Conservation (phyloP, 2,888 invertebrate species). For the Hypena proboscidalis region DNA sequence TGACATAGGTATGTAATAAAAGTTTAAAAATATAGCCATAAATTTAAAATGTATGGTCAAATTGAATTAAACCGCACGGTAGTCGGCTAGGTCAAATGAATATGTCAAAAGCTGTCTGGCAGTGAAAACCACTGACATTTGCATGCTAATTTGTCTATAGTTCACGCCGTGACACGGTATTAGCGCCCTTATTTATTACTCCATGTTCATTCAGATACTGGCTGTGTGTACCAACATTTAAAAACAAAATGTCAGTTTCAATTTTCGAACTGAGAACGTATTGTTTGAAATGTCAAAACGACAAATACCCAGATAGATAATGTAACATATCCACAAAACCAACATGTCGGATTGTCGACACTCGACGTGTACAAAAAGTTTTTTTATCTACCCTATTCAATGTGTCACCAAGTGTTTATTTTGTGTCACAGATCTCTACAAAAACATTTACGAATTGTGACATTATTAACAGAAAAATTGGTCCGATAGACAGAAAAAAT, state of each 20-base stretch:
- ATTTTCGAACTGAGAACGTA: neutral
- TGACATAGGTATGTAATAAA: too few relatives aligned
- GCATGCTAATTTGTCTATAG: too few relatives aligned
- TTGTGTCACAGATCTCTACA: conserved; percentile 49
- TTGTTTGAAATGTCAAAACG: conserved; percentile 24
- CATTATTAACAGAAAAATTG: conserved; percentile 80
- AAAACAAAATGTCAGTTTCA: neutral
- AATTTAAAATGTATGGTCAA: too few relatives aligned
- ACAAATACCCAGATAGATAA: conserved; percentile 27
- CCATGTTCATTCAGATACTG: too few relatives aligned
- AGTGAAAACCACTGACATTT: too few relatives aligned
- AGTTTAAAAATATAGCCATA: too few relatives aligned
- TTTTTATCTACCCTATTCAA: conserved; percentile 48
- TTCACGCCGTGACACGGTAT: too few relatives aligned
- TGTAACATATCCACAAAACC: conserved; percentile 57
- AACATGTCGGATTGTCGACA: conserved; percentile 45
- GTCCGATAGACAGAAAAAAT: conserved; percentile 42
- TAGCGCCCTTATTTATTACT: too few relatives aligned
- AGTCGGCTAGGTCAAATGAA: too few relatives aligned
- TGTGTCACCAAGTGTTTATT: conserved; percentile 74
- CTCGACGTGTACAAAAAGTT: conserved; percentile 51
- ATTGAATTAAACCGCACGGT: too few relatives aligned
- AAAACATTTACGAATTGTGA: conserved; percentile 71
- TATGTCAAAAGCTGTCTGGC: too few relatives aligned
- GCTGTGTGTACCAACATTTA: too few relatives aligned